A percentile compares a stretch with the other conserved stretches of the same genome.
phyloP scores from a whole-genome alignment of 1,140 invertebrate genomes.

The Cheumatopsyche charites region DNA sequence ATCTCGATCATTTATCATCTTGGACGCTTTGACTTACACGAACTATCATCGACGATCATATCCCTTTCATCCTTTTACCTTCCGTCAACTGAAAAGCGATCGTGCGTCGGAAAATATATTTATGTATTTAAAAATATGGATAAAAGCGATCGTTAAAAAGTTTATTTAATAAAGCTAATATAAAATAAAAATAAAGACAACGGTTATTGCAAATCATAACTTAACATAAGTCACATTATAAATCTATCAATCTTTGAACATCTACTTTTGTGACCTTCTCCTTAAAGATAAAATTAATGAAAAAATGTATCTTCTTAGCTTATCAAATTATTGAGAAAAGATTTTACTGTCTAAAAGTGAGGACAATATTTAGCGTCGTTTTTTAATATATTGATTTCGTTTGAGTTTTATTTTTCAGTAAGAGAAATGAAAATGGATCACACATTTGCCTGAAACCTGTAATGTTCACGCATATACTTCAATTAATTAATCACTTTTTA shows the following conservation, averaged over 20 bases:
- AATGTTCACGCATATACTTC: conserved; percentile 22
- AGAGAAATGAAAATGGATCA: conserved; percentile 26
- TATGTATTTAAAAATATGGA: conserved; percentile 3
- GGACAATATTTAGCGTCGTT: conserved; percentile 44
- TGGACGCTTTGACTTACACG: background rate
- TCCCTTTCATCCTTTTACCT: background rate
- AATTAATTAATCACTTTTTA: conserved; percentile 18
- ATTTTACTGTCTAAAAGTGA: conserved; percentile 41
- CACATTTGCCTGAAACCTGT: conserved; percentile 35
- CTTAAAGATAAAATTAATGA: conserved; percentile 20
- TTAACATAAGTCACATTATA: conserved; percentile 45
- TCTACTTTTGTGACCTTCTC: conserved; percentile 34
- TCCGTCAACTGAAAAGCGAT: background rate
- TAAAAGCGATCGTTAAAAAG: conserved; percentile 40
- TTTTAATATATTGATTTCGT: background rate
- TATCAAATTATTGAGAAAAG: conserved; percentile 1
- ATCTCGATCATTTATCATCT: background rate
- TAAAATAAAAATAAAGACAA: conserved; percentile 12
- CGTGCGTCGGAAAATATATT: background rate
- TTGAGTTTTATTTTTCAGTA: no score
- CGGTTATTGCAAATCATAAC: conserved; percentile 48
- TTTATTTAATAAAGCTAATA: conserved; percentile 43
- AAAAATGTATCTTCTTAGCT: conserved; percentile 20
- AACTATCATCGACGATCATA: background rate
- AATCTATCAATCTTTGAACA: background rate